Evolutionary conservation across 1,140 invertebrate species (phyloP).

Genomic region (Pectinophora gossypiella): DNA sequence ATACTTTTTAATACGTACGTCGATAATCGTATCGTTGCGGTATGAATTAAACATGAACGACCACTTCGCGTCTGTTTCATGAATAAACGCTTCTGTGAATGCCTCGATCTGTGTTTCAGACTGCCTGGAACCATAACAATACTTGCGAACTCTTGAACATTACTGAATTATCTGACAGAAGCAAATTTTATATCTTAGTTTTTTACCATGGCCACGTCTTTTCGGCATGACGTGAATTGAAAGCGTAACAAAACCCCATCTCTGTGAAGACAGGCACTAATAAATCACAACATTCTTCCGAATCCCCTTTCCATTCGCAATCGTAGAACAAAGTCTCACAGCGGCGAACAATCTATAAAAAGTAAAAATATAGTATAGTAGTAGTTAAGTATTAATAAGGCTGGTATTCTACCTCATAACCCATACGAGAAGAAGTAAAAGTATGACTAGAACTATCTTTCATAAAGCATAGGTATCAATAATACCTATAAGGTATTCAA

Average conservation of each 20-base stretch:
- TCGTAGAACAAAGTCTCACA: slow-evolving; percentile 76
- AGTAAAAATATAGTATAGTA: too few relatives aligned
- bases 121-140: slow-evolving; percentile 55
- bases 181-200: too few relatives aligned
- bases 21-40: slow-evolving; percentile 61
- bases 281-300: slow-evolving; percentile 77
- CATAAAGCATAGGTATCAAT: too few relatives aligned
- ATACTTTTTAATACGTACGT: slow-evolving; percentile 48
- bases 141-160: too few relatives aligned
- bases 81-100: slow-evolving; percentile 75
- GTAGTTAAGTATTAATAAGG: too few relatives aligned
- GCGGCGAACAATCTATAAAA: slow-evolving; percentile 64
- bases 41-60: slow-evolving; percentile 75
- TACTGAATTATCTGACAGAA: too few relatives aligned
- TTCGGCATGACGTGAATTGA: slow-evolving; percentile 78
- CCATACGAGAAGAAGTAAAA: too few relatives aligned
- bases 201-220: slow-evolving; percentile 74
- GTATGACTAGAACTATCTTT: too few relatives aligned
- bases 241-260: slow-evolving; percentile 82
- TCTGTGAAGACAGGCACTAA: slow-evolving; percentile 81
- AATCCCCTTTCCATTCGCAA: slow-evolving; percentile 79
- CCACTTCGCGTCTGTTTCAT: slow-evolving; percentile 80
- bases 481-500: not conserved
- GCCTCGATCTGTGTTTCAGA: slow-evolving; percentile 46
- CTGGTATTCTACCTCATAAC: too few relatives aligned